A percentile compares a stretch with the other conserved stretches of the same genome.
Conservation (phyloP, 2,113 vertebrate genomes). For the Callipepla squamata region DNA sequence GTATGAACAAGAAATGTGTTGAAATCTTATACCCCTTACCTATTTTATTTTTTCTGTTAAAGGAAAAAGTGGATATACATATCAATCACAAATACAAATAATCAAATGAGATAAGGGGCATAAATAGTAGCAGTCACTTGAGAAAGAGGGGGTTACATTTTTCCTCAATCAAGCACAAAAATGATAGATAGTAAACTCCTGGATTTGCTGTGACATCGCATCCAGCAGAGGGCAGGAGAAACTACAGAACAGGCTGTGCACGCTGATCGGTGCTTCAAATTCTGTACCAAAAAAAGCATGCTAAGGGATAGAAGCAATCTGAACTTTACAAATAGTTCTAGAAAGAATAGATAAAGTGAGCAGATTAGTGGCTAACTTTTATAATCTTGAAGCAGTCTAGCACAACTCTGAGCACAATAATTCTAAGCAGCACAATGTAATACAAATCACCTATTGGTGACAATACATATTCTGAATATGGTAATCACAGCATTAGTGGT, state of each 20-base stretch:
- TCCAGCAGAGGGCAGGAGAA: constrained; percentile 49
- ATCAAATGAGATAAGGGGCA: not conserved
- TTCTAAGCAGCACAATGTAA: not conserved
- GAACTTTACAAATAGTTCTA: not conserved
- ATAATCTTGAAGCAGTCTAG: not conserved
- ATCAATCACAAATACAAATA: not conserved
- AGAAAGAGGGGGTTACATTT: not conserved
- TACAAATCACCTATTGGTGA: not conserved
- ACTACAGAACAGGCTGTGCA: not conserved
- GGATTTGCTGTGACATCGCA: not conserved
- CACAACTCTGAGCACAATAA: not conserved
- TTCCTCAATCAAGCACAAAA: not conserved
- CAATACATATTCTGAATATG: not conserved
- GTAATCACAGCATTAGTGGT: not conserved
- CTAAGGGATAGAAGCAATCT: not conserved
- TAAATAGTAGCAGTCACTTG: not conserved
- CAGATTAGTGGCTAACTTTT: not conserved
- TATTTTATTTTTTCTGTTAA: not conserved
- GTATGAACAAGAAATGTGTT: not conserved
- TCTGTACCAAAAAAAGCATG: not conserved
- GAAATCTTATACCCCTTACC: not conserved
- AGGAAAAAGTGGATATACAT: accelerated
- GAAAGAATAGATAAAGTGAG: not conserved
- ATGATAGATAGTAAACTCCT: not conserved
- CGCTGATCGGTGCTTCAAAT: accelerated